A percentile compares a stretch with the other conserved stretches of the same genome.
Conservation (phyloP, 2,888 invertebrate genomes). For the Noctua fimbriata region DNA sequence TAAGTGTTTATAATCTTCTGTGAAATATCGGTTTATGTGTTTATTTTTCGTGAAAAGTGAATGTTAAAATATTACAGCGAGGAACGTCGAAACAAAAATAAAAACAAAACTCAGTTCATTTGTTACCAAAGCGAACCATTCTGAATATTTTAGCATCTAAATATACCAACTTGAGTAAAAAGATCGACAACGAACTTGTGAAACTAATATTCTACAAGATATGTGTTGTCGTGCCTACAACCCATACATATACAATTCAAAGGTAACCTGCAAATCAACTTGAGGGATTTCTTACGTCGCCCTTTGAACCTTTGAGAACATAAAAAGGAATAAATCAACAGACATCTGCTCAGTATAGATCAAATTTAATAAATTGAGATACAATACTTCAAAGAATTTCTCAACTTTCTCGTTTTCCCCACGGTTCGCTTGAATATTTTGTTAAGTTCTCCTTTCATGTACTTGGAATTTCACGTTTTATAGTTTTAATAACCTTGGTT, state of each 20-base stretch:
- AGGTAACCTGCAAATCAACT: slow-evolving; percentile 56
- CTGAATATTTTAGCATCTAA: background rate
- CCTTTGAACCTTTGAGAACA: slow-evolving; percentile 56
- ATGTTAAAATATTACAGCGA: background rate
- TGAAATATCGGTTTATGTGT: background rate
- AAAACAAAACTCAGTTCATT: background rate
- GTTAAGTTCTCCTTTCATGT: slow-evolving; percentile 36
- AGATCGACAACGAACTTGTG: background rate
- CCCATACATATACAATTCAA: slow-evolving; percentile 32
- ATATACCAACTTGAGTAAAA: background rate
- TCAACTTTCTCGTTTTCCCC: slow-evolving; percentile 53
- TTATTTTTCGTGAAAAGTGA: background rate
- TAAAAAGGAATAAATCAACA: slow-evolving; percentile 68
- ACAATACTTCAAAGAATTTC: slow-evolving; percentile 63
- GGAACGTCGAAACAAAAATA: background rate
- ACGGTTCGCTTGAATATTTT: slow-evolving; percentile 46
- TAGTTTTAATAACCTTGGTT: slow-evolving; percentile 57
- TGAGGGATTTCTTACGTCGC: slow-evolving; percentile 56
- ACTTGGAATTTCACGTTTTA: slow-evolving; percentile 38
- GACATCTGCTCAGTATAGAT: slow-evolving; percentile 61
- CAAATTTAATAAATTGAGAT: slow-evolving; percentile 69
- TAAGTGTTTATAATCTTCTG: slow-evolving; percentile 25
- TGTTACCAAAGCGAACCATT: background rate
- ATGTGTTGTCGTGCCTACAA: background rate
- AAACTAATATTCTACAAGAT: slow-evolving; percentile 17